phyloP scores from a whole-genome alignment of 1,140 invertebrate species.

The Trigoniulus corallinus region DNA sequence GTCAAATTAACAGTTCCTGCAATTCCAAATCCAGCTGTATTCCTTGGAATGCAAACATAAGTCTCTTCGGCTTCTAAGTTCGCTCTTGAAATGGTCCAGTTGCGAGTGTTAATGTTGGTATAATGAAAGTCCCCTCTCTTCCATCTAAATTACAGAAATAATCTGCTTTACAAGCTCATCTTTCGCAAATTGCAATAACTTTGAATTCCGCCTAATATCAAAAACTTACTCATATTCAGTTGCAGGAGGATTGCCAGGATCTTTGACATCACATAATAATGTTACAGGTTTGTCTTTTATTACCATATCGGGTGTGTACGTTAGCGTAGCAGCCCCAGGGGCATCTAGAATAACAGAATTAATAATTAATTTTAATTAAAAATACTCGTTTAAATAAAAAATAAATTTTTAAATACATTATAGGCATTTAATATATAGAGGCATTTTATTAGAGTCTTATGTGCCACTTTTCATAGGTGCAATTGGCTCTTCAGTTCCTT shows the following conservation, averaged over 20 bases:
- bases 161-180: background rate
- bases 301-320: constrained; percentile 49
- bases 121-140: background rate
- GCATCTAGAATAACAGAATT: too few species aligned
- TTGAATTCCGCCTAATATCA: too few species aligned
- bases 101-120: background rate
- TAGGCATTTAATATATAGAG: too few species aligned
- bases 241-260: constrained; percentile 58
- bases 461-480: too few species aligned
- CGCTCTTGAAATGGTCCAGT: background rate
- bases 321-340: constrained; percentile 49
- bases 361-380: too few species aligned
- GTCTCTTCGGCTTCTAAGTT: background rate
- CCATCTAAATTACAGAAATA: background rate
- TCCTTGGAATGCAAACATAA: background rate
- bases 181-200: too few species aligned
- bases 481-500: too few species aligned
- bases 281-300: constrained; percentile 59
- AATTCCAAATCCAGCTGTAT: background rate
- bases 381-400: too few species aligned
- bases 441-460: too few species aligned
- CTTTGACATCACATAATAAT: constrained; percentile 59
- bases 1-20: background rate
- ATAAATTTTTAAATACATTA: too few species aligned
- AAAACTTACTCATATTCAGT: constrained; percentile 42